These are phyloP conservation scores for Laspeyria flexula DNA, from an alignment of 2,888 invertebrate genomes.

Conservation along the genomic window DNA sequence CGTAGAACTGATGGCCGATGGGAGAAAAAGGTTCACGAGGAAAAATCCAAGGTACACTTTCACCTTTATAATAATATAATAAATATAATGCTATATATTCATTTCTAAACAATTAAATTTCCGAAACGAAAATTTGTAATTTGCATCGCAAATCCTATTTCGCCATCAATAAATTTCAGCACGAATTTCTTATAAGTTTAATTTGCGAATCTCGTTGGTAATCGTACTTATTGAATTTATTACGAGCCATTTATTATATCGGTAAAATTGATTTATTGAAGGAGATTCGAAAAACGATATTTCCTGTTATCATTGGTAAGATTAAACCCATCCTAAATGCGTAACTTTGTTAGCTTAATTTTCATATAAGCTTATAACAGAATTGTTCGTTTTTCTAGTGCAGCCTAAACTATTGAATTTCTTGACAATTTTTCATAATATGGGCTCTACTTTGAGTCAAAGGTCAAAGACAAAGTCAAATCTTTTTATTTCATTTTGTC, in stretches of 20 bases:
- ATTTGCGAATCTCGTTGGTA: neutral
- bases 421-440: no score
- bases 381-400: neutral
- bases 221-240: constrained; percentile 1
- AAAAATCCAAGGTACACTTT: no score
- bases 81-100: constrained; percentile 7
- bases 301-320: no score
- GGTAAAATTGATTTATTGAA: neutral
- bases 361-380: no score
- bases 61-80: constrained; percentile 14
- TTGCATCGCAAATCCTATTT: neutral
- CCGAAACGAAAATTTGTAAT: neutral
- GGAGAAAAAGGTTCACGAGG: no score
- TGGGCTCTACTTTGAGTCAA: no score
- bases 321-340: no score
- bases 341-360: no score
- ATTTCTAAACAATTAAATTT: neutral
- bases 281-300: neutral
- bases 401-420: no score
- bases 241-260: neutral
- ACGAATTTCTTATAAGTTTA: constrained; percentile 1
- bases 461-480: no score
- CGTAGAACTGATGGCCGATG: no score
- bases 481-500: no score
- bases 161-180: neutral